Base-by-base conservation (phyloP, 2,888 invertebrate species). In the Slavum lentiscoides region DNA sequence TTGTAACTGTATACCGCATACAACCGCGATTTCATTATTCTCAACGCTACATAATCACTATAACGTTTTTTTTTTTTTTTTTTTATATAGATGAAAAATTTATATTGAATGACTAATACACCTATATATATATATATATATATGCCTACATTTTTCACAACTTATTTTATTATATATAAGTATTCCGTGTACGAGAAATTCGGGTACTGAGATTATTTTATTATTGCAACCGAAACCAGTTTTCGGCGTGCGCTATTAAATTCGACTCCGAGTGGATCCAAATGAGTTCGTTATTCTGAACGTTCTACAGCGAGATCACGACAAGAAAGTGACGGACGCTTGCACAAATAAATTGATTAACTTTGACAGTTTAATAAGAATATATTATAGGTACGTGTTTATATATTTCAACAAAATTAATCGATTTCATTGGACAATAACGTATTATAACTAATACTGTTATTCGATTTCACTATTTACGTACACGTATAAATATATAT, bases 251-350 rank as follows among this genome's bases (percentile, higher is more conserved):
- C 59, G 53, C 23, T 74, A 74, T 74, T 64, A 49, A 49, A 74
- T 53, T 62, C n/a, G 30, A 30, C 62, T 64, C 13, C 21, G 37
- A 74, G 30, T 62, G 64, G 64, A 49, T 73, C 5, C 8, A 69
- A 53, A 55, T 55, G 7, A 30, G 53, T 55, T 53, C 15, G 43
- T 30, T 49, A 30, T 30, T 30, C 30, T 62, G 23, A 17, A 53
- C 23, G 17, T 69, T 69, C 53, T 62, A 30, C 30, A 74, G 66
- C 67, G 74, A 74, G 66, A 74, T 74, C 74, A 39, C 19, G 19
- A 66, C 58, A 67, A 67, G 58, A 75, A 75, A 67, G 23, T 39
- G 66, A 74, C 53, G 13, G 37, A 53, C 17, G 11, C 58, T 15
- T 7, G 15, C 39, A 67, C 19, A 43, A 74, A 74, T 74, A 74